phyloP scores from a whole-genome alignment of 2,888 invertebrate species.

The Megamerina dolium region DNA sequence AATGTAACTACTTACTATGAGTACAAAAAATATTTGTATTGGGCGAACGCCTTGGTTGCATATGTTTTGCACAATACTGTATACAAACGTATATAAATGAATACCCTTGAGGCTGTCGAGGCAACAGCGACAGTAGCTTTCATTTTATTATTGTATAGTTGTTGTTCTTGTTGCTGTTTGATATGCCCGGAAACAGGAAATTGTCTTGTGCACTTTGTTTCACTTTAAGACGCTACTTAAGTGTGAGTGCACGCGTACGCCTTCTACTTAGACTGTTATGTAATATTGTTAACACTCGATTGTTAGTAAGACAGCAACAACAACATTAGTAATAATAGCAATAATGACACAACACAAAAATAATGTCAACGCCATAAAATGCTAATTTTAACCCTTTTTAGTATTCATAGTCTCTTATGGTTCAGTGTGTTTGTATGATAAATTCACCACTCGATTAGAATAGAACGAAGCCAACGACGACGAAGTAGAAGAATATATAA shows the following conservation, averaged over 20 bases:
- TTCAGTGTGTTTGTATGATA: constrained; percentile 23
- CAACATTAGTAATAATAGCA: constrained; percentile 9
- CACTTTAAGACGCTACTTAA: constrained; percentile 31
- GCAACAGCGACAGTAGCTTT: no score
- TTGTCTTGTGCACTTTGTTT: constrained; percentile 23
- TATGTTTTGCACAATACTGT: no score
- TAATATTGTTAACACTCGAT: neutral
- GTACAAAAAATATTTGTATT: no score
- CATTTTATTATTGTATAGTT: neutral
- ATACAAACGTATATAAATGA: no score
- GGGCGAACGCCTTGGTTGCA: no score
- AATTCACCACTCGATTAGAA: constrained; percentile 1
- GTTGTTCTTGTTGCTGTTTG: neutral
- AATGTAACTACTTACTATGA: no score
- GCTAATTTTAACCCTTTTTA: constrained; percentile 48
- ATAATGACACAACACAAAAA: constrained; percentile 40
- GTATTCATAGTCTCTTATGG: constrained; percentile 42
- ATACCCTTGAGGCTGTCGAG: constrained; percentile 30
- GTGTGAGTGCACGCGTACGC: constrained; percentile 34
- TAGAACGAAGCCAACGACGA: no score
- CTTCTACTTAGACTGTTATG: constrained; percentile 1
- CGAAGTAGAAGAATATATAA: no score
- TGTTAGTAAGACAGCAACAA: neutral
- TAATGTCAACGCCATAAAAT: constrained; percentile 30
- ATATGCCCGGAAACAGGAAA: constrained; percentile 27